Percentiles rank a stretch among this genome's conserved stretches.
Evolutionary conservation across 2,113 vertebrate species (phyloP).

Genomic region (Steatornis caripensis): DNA sequence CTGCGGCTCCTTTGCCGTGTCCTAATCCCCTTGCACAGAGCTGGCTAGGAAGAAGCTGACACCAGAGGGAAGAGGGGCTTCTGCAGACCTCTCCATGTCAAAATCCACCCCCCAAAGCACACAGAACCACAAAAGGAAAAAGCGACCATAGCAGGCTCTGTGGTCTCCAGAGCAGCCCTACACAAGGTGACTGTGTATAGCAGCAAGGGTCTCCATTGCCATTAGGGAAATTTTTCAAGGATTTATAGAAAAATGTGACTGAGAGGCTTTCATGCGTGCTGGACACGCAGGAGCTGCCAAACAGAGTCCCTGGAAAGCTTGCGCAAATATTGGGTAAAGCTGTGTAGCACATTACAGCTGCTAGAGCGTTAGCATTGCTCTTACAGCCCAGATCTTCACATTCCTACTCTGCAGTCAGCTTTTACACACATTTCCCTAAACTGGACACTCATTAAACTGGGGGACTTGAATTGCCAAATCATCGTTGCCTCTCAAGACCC

Average conservation of each 20-base stretch:
- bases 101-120: background rate
- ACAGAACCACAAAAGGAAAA: background rate
- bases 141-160: background rate
- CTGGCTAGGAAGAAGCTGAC: background rate
- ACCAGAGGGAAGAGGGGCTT: background rate
- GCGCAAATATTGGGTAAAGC: background rate
- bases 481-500: background rate
- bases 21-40: background rate
- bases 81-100: background rate
- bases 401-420: background rate
- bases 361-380: background rate
- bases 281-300: background rate
- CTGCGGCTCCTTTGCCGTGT: background rate
- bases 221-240: background rate
- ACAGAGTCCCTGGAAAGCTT: background rate
- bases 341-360: rapidly evolving
- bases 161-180: background rate
- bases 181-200: background rate
- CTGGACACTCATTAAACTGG: background rate
- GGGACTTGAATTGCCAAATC: background rate
- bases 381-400: background rate
- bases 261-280: background rate
- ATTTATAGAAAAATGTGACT: background rate
- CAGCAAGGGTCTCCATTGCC: background rate
- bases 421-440: background rate